Evolutionary conservation across 2,113 vertebrate species (phyloP).

Genomic region (Chaetorhynchus papuensis): DNA sequence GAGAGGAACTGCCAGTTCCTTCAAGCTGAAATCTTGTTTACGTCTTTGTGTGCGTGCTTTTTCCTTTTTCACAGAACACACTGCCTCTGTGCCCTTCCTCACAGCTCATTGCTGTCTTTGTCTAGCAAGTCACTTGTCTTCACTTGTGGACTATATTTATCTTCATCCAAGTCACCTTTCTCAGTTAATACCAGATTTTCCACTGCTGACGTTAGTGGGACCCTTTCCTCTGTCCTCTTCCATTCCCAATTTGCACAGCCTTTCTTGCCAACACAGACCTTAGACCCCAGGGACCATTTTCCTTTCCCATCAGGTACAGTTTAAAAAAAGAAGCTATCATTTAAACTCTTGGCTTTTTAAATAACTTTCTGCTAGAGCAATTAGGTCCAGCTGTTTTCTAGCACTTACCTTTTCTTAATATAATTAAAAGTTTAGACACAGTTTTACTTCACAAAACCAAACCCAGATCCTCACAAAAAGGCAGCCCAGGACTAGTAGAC

Average conservation of each 20-base stretch:
- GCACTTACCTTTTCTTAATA: neutral
- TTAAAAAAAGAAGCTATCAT: neutral
- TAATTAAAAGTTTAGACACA: neutral
- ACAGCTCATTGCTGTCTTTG: neutral
- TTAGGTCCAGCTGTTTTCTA: neutral
- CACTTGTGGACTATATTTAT: neutral
- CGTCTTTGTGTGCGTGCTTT: neutral
- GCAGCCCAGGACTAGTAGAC: neutral
- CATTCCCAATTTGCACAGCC: neutral
- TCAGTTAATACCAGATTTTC: neutral
- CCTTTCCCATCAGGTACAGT: no score
- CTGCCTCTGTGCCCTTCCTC: neutral
- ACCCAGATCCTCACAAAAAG: neutral
- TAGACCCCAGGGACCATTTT: neutral
- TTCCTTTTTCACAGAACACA: neutral
- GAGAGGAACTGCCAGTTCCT: constrained; percentile 48
- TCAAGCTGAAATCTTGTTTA: constrained; percentile 24
- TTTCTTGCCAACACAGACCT: neutral
- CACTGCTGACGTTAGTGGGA: neutral
- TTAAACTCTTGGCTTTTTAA: neutral
- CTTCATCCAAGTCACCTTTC: neutral
- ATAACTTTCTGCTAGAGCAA: neutral
- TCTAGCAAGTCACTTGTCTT: neutral
- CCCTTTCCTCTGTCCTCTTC: neutral
- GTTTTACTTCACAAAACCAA: neutral